Conservation (phyloP, 1,140 invertebrate genomes). For the Drosophila chauvacae region DNA sequence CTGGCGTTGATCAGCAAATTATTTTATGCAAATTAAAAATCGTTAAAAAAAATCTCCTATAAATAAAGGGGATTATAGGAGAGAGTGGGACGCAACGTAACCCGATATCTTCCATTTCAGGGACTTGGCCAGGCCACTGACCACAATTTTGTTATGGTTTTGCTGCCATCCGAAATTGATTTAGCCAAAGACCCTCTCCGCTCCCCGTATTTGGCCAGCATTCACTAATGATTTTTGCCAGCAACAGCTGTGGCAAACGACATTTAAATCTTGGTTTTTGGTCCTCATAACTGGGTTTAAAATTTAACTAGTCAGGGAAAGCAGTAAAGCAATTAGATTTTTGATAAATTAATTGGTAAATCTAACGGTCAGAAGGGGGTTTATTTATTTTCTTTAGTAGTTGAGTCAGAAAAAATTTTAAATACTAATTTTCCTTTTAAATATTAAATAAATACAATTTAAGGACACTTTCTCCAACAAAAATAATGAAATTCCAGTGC, state of each 20-base stretch:
- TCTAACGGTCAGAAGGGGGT: not conserved
- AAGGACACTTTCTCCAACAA: not conserved
- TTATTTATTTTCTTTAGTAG: not conserved
- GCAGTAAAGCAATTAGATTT: not conserved
- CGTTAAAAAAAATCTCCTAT: constrained; percentile 23
- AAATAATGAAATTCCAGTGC: not conserved
- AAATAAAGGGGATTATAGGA: constrained; percentile 37
- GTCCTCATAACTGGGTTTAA: not conserved
- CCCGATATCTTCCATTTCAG: constrained; percentile 22
- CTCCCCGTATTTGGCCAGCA: constrained; percentile 1
- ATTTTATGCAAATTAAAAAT: constrained; percentile 56
- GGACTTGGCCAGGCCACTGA: constrained; percentile 22
- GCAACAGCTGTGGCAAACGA: constrained; percentile 72
- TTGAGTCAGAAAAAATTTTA: not conserved
- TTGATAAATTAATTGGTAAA: not conserved
- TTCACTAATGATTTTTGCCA: constrained; percentile 34
- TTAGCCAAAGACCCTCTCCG: constrained; percentile 28
- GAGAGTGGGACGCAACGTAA: not conserved
- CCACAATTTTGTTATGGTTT: constrained; percentile 53
- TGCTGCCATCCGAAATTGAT: constrained; percentile 51
- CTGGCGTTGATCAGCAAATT: constrained; percentile 55
- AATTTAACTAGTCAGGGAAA: not conserved
- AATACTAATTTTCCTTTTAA: not conserved
- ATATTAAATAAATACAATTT: not conserved
- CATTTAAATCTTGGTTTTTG: constrained; percentile 63